These are phyloP conservation scores for Podiceps cristatus DNA, from an alignment of 2,113 vertebrate species.

Conservation along the genomic window DNA sequence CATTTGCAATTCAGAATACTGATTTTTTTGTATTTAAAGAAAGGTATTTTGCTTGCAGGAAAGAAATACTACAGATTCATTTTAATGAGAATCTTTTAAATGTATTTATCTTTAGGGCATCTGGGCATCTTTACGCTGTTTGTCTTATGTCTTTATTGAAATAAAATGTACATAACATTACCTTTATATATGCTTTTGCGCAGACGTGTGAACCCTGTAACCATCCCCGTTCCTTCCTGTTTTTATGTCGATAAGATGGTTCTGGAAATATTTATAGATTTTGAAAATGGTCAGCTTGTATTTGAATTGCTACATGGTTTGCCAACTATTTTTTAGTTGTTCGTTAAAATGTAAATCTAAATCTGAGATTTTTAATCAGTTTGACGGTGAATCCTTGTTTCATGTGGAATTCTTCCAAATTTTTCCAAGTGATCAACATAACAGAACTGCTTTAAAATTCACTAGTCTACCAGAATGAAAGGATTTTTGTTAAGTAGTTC, in stretches of 20 bases:
- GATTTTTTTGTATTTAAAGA: conserved; percentile 84
- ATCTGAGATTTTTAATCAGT: not conserved
- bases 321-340: not conserved
- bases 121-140: conserved; percentile 89
- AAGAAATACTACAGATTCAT: conserved; percentile 87
- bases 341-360: not conserved
- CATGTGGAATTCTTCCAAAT: not conserved
- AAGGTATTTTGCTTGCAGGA: conserved; percentile 93
- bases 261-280: conserved; percentile 1
- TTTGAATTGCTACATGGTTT: conserved; percentile 13
- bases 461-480: not conserved
- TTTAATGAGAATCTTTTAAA: conserved; percentile 88
- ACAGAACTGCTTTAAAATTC: not conserved
- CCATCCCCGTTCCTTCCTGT: conserved; percentile 65
- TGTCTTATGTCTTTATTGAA: conserved; percentile 92
- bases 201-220: conserved; percentile 75
- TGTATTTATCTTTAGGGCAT: conserved; percentile 95
- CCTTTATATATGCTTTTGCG: conserved; percentile 81
- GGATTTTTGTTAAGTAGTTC: not conserved
- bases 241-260: conserved; percentile 59
- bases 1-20: conserved; percentile 83
- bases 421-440: not conserved
- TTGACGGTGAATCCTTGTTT: not conserved
- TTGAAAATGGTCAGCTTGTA: not conserved
- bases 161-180: conserved; percentile 95